A percentile compares a stretch with the other conserved stretches of the same genome.
Evolutionary conservation across 2,888 invertebrate species (phyloP).

Genomic region (Agriopis leucophaearia): DNA sequence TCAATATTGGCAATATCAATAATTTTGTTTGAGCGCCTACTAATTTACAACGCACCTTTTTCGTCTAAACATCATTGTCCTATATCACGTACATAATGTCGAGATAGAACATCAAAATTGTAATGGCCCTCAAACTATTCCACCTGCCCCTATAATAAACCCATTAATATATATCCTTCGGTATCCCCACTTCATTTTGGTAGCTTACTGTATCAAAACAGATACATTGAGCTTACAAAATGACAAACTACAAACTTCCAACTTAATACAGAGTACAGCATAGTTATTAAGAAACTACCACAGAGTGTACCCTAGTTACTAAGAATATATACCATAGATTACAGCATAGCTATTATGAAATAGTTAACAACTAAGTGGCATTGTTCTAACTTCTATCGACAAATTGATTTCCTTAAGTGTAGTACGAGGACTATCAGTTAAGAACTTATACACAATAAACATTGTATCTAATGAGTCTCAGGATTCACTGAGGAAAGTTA

Average conservation of each 20-base stretch:
- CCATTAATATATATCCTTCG: not conserved
- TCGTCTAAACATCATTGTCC: not conserved
- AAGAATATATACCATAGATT: not conserved
- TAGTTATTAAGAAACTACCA: not conserved
- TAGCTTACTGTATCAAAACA: slow-evolving; percentile 17
- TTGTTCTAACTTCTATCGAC: slow-evolving; percentile 25
- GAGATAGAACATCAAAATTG: not conserved
- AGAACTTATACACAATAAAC: slow-evolving; percentile 28
- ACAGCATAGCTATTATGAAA: slow-evolving; percentile 4
- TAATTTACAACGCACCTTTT: too few species aligned
- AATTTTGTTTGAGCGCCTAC: too few species aligned
- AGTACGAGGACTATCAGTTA: slow-evolving; percentile 24
- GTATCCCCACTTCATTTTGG: slow-evolving; percentile 1
- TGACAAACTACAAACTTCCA: slow-evolving; percentile 13
- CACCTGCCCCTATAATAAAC: slow-evolving; percentile 1
- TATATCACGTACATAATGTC: not conserved
- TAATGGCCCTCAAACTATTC: not conserved
- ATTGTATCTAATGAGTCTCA: slow-evolving; percentile 20
- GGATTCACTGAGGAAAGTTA: slow-evolving; percentile 16
- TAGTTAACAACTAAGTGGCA: slow-evolving; percentile 10
- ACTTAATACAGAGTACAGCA: not conserved
- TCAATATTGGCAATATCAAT: too few species aligned
- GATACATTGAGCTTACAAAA: slow-evolving; percentile 9
- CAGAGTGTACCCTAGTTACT: slow-evolving; percentile 8
- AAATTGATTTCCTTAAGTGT: slow-evolving; percentile 39